Evolutionary conservation across 2,888 invertebrate species (phyloP).

Genomic region (Crioceris asparagi): DNA sequence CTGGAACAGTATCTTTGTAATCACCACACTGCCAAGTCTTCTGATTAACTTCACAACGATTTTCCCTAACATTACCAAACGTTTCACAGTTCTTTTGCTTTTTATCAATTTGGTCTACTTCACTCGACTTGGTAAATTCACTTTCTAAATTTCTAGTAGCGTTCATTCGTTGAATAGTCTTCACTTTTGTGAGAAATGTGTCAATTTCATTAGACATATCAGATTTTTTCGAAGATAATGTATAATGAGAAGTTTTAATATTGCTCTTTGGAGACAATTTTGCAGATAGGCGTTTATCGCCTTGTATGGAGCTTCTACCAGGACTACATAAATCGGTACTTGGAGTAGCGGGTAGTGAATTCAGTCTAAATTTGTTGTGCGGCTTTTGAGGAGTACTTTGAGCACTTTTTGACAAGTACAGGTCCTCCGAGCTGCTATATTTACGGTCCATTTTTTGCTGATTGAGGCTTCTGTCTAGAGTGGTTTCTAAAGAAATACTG

Average conservation of each 20-base stretch:
- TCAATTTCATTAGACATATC: slow-evolving; percentile 35
- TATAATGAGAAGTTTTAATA: slow-evolving; percentile 15
- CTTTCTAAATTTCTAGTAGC: slow-evolving; percentile 26
- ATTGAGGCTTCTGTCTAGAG: slow-evolving; percentile 12
- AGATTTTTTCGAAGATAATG: too few species aligned
- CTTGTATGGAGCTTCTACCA: slow-evolving; percentile 10
- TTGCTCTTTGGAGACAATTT: background rate
- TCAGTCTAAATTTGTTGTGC: slow-evolving; percentile 25
- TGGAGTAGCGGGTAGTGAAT: slow-evolving; percentile 32
- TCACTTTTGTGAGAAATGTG: slow-evolving; percentile 33
- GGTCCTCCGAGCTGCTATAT: slow-evolving; percentile 25
- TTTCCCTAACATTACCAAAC: slow-evolving; percentile 5
- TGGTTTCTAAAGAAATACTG: slow-evolving; percentile 23
- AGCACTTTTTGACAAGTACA: slow-evolving; percentile 24
- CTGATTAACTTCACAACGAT: slow-evolving; percentile 15
- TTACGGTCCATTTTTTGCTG: slow-evolving; percentile 15
- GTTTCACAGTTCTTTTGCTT: background rate
- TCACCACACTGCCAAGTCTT: slow-evolving; percentile 30
- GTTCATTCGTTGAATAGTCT: slow-evolving; percentile 27
- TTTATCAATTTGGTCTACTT: background rate
- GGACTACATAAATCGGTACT: slow-evolving; percentile 20
- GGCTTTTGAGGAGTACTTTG: slow-evolving; percentile 36
- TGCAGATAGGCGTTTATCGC: background rate
- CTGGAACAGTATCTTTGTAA: slow-evolving; percentile 33
- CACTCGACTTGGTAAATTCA: slow-evolving; percentile 18